Evolutionary conservation across 2,888 invertebrate species (phyloP).

Genomic region (Sinohyriopsis cumingii): DNA sequence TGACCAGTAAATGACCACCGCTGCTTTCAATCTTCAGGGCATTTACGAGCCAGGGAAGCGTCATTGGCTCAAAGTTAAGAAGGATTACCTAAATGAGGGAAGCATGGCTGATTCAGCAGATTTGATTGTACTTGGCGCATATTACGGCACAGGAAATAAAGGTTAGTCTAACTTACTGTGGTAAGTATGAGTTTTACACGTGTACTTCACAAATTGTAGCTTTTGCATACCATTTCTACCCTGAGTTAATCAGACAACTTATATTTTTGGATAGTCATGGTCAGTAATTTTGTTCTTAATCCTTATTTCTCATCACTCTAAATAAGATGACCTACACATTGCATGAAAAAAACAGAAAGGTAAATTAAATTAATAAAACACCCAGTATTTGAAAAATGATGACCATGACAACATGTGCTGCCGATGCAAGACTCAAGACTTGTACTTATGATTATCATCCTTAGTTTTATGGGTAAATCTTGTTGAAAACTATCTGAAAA

Average conservation of each 20-base stretch:
- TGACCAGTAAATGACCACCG: neutral
- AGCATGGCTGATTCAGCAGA: conserved; percentile 97
- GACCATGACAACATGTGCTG: no score
- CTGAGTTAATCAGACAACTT: neutral
- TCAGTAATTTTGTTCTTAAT: no score
- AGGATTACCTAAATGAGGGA: conserved; percentile 93
- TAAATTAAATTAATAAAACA: no score
- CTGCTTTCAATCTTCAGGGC: conserved; percentile 75
- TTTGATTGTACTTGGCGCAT: conserved; percentile 93
- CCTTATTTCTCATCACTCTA: no score
- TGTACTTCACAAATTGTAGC: neutral
- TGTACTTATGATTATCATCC: no score
- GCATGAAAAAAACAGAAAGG: no score
- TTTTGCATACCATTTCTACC: neutral
- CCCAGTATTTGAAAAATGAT: no score
- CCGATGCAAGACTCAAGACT: no score
- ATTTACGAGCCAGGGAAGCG: conserved; percentile 94
- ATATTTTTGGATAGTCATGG: neutral
- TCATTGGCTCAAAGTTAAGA: conserved; percentile 97
- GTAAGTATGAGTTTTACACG: no score
- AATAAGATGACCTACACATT: no score
- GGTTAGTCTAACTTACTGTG: conserved; percentile 38
- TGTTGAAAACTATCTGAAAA: no score
- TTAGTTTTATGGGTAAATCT: no score
- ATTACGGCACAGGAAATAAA: conserved; percentile 91